Conservation (phyloP, 1,140 invertebrate genomes). For the Atta cephalotes region DNA sequence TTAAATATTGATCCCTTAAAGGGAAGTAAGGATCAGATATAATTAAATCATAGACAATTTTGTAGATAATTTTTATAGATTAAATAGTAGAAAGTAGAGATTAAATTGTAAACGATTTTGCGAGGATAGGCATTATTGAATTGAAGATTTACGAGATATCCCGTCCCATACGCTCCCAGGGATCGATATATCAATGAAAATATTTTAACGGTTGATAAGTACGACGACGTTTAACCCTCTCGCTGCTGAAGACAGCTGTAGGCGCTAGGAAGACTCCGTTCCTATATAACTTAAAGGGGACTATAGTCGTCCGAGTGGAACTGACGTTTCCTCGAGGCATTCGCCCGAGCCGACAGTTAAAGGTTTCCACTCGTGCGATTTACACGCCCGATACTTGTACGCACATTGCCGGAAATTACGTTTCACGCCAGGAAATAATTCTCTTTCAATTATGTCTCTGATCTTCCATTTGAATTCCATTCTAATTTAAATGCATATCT, state of each 20-base stretch:
- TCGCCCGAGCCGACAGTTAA: conserved; percentile 43
- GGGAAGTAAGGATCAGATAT: neutral
- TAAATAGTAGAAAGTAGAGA: conserved; percentile 9
- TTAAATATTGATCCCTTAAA: neutral
- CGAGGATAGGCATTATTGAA: conserved; percentile 28
- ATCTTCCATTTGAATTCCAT: neutral
- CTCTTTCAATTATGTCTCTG: conserved; percentile 8
- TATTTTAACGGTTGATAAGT: conserved; percentile 50
- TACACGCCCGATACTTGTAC: conserved; percentile 27
- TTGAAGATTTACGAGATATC: conserved; percentile 19
- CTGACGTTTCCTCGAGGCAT: conserved; percentile 50
- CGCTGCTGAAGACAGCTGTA: conserved; percentile 31
- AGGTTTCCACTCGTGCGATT: conserved; percentile 41
- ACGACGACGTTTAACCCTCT: conserved; percentile 46
- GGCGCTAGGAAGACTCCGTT: conserved; percentile 19
- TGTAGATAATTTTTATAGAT: neutral
- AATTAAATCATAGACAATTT: neutral
- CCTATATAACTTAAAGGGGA: conserved; percentile 55
- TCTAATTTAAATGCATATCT: neutral
- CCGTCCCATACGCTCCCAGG: neutral
- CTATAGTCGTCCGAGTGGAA: conserved; percentile 51
- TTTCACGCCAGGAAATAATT: conserved; percentile 25
- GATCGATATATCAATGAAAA: conserved; percentile 45
- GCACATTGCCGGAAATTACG: conserved; percentile 43
- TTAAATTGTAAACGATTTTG: neutral